Conservation (phyloP, 2,113 vertebrate species). For the Chloropsis cyanopogon region DNA sequence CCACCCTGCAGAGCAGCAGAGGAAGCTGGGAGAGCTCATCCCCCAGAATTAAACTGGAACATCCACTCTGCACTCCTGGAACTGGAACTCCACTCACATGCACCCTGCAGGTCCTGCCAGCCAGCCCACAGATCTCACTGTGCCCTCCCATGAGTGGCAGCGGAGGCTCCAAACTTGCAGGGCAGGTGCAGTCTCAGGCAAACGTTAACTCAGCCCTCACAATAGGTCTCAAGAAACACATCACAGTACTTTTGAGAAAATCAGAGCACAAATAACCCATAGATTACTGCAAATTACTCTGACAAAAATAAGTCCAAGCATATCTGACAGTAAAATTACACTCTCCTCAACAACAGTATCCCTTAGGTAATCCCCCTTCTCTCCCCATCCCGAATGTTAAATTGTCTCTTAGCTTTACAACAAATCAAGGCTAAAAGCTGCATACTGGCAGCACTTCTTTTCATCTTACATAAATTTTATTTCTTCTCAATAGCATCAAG, state of each 20-base stretch:
- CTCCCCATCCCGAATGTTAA: slow-evolving; percentile 71
- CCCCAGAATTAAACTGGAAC: not conserved
- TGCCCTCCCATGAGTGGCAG: not conserved
- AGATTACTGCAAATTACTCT: slow-evolving; percentile 82
- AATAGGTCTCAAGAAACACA: slow-evolving; percentile 42
- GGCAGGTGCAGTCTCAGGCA: not conserved
- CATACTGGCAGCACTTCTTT: slow-evolving; percentile 74
- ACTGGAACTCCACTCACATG: too few species aligned
- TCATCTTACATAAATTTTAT: slow-evolving; percentile 71
- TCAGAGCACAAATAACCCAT: slow-evolving; percentile 65
- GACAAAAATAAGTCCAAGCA: slow-evolving; percentile 81
- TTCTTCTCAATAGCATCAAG: slow-evolving; percentile 73
- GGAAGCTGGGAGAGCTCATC: rapidly evolving
- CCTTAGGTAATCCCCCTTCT: slow-evolving; percentile 75
- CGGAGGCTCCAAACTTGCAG: not conserved
- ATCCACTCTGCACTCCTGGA: not conserved
- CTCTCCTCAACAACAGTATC: slow-evolving; percentile 78
- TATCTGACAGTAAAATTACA: slow-evolving; percentile 82
- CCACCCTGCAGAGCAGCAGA: not conserved
- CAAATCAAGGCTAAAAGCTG: slow-evolving; percentile 79
- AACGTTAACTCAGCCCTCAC: not conserved
- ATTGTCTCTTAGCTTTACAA: slow-evolving; percentile 82
- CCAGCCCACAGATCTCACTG: not conserved
- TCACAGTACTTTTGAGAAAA: slow-evolving; percentile 27
- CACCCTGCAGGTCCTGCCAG: not conserved